A percentile compares a stretch with the other conserved stretches of the same genome.
Evolutionary conservation across 2,113 vertebrate genomes (phyloP).

Genomic region (Toxostoma redivivum): DNA sequence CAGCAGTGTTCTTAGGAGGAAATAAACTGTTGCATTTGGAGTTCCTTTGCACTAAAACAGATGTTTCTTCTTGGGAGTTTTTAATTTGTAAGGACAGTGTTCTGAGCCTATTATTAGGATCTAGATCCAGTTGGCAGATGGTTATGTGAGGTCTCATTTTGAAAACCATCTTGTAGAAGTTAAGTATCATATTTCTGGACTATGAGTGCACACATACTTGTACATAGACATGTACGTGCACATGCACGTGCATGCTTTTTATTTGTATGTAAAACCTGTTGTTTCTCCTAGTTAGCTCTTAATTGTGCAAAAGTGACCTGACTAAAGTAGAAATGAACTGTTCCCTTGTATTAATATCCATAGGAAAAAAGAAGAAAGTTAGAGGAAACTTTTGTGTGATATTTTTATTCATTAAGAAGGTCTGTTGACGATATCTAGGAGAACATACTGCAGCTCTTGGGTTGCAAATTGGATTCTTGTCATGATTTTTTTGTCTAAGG

Average conservation of each 20-base stretch:
- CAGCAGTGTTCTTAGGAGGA: background rate
- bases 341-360: background rate
- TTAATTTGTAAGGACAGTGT: background rate
- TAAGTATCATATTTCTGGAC: background rate
- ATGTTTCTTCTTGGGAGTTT: conserved; percentile 11
- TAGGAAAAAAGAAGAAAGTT: background rate
- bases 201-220: background rate
- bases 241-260: background rate
- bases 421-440: background rate
- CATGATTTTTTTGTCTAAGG: background rate
- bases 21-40: background rate
- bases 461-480: background rate
- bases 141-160: background rate
- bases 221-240: too few species aligned
- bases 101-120: background rate
- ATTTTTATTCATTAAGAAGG: background rate
- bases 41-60: background rate
- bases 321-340: background rate
- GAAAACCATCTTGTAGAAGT: background rate
- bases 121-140: background rate
- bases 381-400: background rate
- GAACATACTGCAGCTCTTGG: background rate
- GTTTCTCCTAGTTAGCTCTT: background rate
- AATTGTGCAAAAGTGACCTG: background rate
- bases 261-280: background rate